Conservation (phyloP, 2,888 invertebrate species). For the Frankliniella fusca region DNA sequence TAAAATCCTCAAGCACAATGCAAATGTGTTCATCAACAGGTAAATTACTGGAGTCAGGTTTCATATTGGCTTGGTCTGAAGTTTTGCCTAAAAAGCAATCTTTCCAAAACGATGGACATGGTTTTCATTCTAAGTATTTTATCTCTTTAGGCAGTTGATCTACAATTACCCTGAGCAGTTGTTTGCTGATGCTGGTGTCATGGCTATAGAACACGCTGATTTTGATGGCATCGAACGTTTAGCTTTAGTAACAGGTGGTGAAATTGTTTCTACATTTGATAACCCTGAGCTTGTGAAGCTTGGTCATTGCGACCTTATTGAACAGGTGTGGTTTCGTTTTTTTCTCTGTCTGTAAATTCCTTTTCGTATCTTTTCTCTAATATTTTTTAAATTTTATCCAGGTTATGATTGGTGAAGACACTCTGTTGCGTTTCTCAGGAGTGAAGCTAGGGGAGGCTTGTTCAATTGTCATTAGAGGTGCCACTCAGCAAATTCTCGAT, state of each 20-base stretch:
- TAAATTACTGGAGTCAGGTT: constrained; percentile 41
- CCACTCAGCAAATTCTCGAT: constrained; percentile 96
- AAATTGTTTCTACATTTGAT: constrained; percentile 98
- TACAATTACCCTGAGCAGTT: constrained; percentile 99
- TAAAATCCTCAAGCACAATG: constrained; percentile 88
- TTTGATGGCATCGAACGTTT: constrained; percentile 98
- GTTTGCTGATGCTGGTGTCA: constrained; percentile 95
- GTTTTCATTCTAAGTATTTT: constrained; percentile 28
- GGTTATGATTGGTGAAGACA: constrained; percentile 97
- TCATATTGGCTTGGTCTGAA: constrained; percentile 18
- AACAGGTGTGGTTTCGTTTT: constrained; percentile 61
- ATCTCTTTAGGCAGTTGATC: constrained; percentile 75
- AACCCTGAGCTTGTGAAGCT: constrained; percentile 86
- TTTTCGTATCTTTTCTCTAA: constrained; percentile 28
- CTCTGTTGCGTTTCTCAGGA: constrained; percentile 88
- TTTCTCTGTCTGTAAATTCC: constrained; percentile 22
- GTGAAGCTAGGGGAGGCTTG: constrained; percentile 95
- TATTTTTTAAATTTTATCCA: constrained; percentile 43
- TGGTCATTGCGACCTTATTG: constrained; percentile 91
- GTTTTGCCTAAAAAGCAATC: constrained; percentile 13
- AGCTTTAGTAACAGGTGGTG: constrained; percentile 95
- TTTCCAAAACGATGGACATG: background rate
- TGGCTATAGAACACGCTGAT: constrained; percentile 99
- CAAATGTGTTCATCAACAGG: constrained; percentile 97
- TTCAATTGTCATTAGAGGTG: constrained; percentile 93